Conservation (phyloP, 2,113 vertebrate genomes). For the Kryptolebias marmoratus region DNA sequence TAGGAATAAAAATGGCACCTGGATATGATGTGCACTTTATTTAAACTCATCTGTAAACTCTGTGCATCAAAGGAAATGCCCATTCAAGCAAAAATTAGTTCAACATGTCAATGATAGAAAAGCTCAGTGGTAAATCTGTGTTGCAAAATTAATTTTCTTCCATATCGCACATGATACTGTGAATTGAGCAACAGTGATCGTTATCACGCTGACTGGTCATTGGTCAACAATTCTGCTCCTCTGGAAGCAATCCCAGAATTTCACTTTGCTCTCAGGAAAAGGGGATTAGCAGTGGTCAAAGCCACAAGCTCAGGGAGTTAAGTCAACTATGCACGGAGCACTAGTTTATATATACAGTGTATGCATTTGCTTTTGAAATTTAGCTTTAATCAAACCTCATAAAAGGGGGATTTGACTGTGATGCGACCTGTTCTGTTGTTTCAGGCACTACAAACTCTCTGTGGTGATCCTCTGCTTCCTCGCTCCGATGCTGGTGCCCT, state of each 20-base stretch:
- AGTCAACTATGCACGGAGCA: not conserved
- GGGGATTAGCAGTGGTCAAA: conserved; percentile 22
- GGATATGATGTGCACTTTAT: too few relatives aligned
- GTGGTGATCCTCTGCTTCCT: conserved; percentile 88
- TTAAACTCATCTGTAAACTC: too few relatives aligned
- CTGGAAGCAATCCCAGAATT: conserved; percentile 47
- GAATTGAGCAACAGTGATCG: not conserved
- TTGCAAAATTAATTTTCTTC: too few relatives aligned
- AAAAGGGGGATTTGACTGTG: not conserved
- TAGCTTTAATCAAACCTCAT: not conserved
- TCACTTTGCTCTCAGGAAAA: conserved; percentile 30
- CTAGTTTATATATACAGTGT: too few relatives aligned
- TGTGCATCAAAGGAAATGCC: not conserved
- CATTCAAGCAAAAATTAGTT: conserved; percentile 9
- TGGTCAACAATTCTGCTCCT: conserved; percentile 21
- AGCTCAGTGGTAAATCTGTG: too few relatives aligned
- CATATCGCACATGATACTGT: too few relatives aligned
- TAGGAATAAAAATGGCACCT: too few relatives aligned
- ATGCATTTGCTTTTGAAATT: too few relatives aligned
- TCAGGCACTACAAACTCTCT: conserved; percentile 86
- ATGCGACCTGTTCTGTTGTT: conserved; percentile 19
- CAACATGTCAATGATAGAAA: too few relatives aligned
- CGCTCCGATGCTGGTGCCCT: conserved; percentile 87
- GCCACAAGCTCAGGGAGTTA: conserved; percentile 4
- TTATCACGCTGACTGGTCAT: conserved; percentile 21